Evolutionary conservation across 2,113 vertebrate genomes (phyloP), one percentile per base, ranked within the genome.

Genomic region (Onychostruthus taczanowskii): DNA sequence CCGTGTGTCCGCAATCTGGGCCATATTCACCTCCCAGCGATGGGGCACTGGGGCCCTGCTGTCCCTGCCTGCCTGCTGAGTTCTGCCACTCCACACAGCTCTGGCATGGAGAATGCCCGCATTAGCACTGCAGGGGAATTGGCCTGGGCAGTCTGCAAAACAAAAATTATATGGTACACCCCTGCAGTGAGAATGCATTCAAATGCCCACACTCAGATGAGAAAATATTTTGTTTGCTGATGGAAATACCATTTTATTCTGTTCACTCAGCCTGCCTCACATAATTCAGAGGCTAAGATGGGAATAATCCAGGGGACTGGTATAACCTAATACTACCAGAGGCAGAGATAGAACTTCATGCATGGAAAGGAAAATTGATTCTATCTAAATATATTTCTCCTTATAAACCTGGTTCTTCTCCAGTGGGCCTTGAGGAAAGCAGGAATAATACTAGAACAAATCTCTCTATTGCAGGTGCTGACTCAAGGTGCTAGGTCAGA

Each of bases 21-120:
- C 21, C 39, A 17, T 0, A 1, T 8, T 59, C 18, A 2, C 18
- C 16, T 30, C 19, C 35, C 1, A 4, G 33, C 3, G 47, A 27
- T 17, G 49, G 49, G 31, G 30, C 20, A 49, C 50, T 0, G 1
- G 28, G 74, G 66, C 46, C 28, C 41, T 21, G 49, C 56, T 22
- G 41, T 13, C 35, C 49, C 16, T 20, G 2, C 7, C 46, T n/a
- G 41, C 44, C 77, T 55, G 50, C 46, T 8, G 61, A 41, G n/a
- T 21, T 68, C 56, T 26, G 77, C 31, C 11, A 5, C 24, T 24
- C 35, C 3, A 0, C 27, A 5, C 50, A 17, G 30, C 26, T 41
- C 61, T 26, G 31, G 13, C 39, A 22, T 3, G 23, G 67, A 30
- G 70, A 56, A 56, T 26, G 26, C n/a, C 78, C 39, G 66, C 33